Conservation (phyloP, 30 jellyfish, hydroid and myxozoan genomes). For the Chrysaora quinquecirrha region DNA sequence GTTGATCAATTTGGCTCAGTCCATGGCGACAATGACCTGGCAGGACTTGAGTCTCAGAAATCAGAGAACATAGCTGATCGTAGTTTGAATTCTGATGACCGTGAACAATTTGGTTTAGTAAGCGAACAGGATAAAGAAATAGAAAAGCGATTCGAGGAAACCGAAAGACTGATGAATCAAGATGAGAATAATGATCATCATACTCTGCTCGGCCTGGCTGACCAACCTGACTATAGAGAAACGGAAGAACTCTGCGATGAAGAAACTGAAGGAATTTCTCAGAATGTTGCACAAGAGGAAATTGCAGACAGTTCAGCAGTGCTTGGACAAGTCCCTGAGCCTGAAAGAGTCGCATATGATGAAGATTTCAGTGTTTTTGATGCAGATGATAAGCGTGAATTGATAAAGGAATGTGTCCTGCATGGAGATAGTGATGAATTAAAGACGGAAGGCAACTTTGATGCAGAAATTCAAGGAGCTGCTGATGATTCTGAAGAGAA, state of each 20-base stretch:
- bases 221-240: background rate
- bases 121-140: background rate
- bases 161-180: background rate
- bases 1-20: background rate
- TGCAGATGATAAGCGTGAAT: background rate
- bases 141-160: background rate
- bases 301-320: too few relatives aligned
- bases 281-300: background rate
- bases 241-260: background rate
- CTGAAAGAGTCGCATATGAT: background rate
- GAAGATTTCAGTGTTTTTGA: background rate
- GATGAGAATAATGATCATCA: background rate
- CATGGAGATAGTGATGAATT: background rate
- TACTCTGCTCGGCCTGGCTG: background rate
- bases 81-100: background rate
- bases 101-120: background rate
- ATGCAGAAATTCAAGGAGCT: background rate
- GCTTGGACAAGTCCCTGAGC: background rate
- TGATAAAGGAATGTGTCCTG: background rate
- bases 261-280: background rate
- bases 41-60: background rate
- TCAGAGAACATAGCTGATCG: background rate
- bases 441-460: background rate
- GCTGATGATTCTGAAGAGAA: background rate
- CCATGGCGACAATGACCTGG: background rate